phyloP scores from a whole-genome alignment of 2,888 invertebrate genomes.

The Ectobius pallidus region DNA sequence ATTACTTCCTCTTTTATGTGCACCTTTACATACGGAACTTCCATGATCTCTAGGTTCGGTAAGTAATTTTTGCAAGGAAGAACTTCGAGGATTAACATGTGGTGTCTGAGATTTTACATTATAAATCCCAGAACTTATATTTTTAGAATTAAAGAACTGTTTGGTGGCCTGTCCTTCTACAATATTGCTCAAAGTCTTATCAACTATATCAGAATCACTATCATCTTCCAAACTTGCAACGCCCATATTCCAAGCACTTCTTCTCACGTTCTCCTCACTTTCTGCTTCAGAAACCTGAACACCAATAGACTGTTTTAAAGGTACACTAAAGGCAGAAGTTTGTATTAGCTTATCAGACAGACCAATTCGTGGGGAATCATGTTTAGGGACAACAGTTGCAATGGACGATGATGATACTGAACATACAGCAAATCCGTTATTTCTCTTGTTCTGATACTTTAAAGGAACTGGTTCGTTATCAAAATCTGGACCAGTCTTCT shows the following conservation, averaged over 20 bases:
- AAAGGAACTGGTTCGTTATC: neutral
- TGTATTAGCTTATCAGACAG: slow-evolving; percentile 38
- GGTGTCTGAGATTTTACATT: no score
- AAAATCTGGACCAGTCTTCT: neutral
- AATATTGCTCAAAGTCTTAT: neutral
- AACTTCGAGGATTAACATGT: no score
- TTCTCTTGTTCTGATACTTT: neutral
- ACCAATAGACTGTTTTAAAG: slow-evolving; percentile 51
- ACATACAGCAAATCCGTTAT: neutral
- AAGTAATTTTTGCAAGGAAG: neutral
- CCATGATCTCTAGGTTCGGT: no score
- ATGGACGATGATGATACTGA: slow-evolving; percentile 52
- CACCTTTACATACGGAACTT: slow-evolving; percentile 12
- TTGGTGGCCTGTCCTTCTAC: neutral
- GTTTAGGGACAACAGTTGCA: slow-evolving; percentile 54
- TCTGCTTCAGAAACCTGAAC: slow-evolving; percentile 50
- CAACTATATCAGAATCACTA: neutral
- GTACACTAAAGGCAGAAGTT: slow-evolving; percentile 10
- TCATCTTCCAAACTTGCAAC: neutral
- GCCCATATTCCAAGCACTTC: no score
- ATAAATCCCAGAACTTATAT: no score
- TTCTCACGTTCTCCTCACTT: no score
- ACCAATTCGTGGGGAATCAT: slow-evolving; percentile 42
- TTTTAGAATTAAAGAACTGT: neutral
- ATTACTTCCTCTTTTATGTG: neutral